Evolutionary conservation across 2,797 vertebrate species (phyloP).

Genomic region (Limosa lapponica): DNA sequence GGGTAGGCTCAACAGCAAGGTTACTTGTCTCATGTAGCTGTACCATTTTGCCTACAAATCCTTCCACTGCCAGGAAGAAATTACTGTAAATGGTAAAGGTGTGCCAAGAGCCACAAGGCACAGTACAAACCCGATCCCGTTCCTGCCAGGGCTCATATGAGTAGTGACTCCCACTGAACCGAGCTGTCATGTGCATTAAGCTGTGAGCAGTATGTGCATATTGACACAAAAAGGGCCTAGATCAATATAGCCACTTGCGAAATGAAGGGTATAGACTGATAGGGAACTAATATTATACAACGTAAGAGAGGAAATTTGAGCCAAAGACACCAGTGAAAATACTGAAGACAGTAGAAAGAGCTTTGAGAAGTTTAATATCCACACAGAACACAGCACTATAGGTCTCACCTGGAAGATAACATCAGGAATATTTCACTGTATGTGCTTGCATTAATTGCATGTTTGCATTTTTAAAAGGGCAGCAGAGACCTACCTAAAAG

Average conservation of each 20-base stretch:
- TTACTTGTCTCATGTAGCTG: not conserved
- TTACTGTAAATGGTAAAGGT: not conserved
- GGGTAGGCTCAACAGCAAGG: not conserved
- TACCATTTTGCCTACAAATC: not conserved
- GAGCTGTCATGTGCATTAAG: not conserved
- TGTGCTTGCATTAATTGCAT: constrained; percentile 33
- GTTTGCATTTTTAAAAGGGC: constrained; percentile 34
- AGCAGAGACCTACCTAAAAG: not conserved
- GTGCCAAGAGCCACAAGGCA: not conserved
- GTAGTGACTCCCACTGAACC: not conserved
- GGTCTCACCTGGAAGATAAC: not conserved
- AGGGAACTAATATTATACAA: not conserved
- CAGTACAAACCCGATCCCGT: not conserved
- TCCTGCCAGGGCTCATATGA: not conserved
- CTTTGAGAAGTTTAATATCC: constrained; percentile 20
- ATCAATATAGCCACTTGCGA: constrained; percentile 1
- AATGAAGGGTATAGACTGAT: not conserved
- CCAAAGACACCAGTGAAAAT: not conserved
- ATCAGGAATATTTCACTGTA: constrained; percentile 9
- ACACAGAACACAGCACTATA: not conserved
- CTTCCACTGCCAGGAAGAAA: not conserved
- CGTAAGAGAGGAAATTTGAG: not conserved
- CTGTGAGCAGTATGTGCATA: not conserved
- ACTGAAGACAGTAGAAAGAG: not conserved
- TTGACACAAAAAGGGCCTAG: not conserved